phyloP scores from a whole-genome alignment of 1,140 invertebrate species.

The Phthorimaea operculella region DNA sequence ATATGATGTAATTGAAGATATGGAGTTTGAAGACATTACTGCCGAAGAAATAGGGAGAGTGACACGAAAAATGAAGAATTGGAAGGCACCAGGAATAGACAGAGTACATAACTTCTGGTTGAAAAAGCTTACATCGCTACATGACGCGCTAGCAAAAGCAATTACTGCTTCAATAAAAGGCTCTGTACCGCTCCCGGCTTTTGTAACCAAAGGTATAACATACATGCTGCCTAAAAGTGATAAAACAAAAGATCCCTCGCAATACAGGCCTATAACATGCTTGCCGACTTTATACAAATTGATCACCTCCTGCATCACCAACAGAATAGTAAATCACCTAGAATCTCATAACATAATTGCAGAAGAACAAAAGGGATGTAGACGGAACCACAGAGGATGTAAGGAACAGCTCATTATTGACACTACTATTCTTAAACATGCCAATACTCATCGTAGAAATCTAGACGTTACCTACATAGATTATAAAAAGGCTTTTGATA shows the following conservation, averaged over 20 bases:
- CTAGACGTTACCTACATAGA: no score
- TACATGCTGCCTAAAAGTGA: conserved; percentile 1
- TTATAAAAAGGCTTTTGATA: no score
- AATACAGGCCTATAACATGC: not conserved
- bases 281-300: not conserved
- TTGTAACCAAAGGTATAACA: not conserved
- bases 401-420: not conserved
- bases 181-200: not conserved
- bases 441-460: no score
- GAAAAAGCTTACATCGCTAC: not conserved
- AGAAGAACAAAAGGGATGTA: conserved; percentile 2
- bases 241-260: not conserved
- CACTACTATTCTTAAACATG: not conserved
- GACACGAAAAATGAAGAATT: not conserved
- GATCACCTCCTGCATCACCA: not conserved
- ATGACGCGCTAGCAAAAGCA: not conserved
- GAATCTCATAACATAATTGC: not conserved
- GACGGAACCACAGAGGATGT: not conserved
- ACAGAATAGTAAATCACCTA: not conserved
- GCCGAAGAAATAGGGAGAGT: not conserved
- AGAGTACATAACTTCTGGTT: conserved; percentile 5
- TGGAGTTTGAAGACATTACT: not conserved
- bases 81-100: not conserved
- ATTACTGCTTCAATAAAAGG: not conserved
- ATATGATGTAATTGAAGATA: not conserved